phyloP scores from a whole-genome alignment of 2,113 vertebrate species.

The Cynocephalus volans region DNA sequence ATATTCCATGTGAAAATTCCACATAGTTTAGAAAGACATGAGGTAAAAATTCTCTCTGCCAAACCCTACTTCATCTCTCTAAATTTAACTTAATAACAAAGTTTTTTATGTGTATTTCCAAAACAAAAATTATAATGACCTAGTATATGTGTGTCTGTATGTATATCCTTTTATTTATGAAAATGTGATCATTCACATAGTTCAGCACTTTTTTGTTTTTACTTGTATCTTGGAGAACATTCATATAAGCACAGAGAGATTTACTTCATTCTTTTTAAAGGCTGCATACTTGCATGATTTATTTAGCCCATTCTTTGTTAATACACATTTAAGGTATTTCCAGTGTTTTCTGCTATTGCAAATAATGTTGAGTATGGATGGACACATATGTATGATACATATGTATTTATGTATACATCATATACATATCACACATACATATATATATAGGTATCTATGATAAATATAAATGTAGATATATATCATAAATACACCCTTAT shows the following conservation, averaged over 20 bases:
- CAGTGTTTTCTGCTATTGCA: not conserved
- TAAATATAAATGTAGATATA: not conserved
- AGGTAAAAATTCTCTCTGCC: not conserved
- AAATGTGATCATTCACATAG: not conserved
- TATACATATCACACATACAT: not conserved
- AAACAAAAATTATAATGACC: conserved; percentile 11
- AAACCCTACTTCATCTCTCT: not conserved
- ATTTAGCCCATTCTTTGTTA: not conserved
- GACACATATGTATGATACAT: no score
- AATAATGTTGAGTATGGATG: not conserved
- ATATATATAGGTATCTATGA: not conserved
- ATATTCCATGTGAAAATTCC: not conserved
- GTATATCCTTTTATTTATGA: not conserved
- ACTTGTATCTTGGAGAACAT: conserved; percentile 32
- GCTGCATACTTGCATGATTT: not conserved
- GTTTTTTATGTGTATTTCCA: not conserved
- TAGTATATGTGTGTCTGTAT: not conserved
- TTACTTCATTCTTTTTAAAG: conserved; percentile 7
- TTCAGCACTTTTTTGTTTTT: not conserved
- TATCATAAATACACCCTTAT: not conserved
- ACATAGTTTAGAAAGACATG: not conserved
- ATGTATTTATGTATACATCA: not conserved
- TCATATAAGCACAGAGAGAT: not conserved
- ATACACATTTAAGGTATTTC: not conserved
- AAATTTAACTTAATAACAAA: conserved; percentile 43